Evolutionary conservation across 2,888 invertebrate genomes (phyloP).

Genomic region (Dorcus hopei): DNA sequence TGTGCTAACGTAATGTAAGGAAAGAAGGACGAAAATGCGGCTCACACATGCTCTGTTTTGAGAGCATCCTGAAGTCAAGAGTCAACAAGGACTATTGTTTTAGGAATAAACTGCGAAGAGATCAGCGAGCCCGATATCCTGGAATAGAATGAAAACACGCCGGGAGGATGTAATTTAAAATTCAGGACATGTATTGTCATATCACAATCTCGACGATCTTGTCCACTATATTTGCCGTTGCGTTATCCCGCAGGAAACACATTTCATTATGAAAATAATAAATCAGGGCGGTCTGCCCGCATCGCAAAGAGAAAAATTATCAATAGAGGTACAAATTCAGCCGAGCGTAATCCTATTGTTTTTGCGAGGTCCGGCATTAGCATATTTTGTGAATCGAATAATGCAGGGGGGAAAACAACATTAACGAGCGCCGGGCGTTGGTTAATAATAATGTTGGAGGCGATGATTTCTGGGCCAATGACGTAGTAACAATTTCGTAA

Average conservation of each 20-base stretch:
- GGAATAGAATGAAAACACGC: constrained; percentile 21
- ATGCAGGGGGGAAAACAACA: no score
- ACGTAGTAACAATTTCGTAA: no score
- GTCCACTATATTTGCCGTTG: constrained; percentile 9
- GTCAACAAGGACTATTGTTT: constrained; percentile 13
- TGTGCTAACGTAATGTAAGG: no score
- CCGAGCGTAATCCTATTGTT: no score
- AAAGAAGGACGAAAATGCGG: no score
- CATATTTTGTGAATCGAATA: no score
- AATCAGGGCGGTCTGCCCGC: constrained; percentile 1
- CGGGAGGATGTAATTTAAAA: constrained; percentile 17
- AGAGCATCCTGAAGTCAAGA: background rate
- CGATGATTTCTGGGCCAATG: background rate
- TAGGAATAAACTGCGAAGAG: constrained; percentile 15
- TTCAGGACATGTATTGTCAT: constrained; percentile 16
- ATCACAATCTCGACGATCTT: constrained; percentile 8
- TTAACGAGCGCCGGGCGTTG: no score
- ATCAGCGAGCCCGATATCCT: constrained; percentile 1
- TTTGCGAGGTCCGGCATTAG: no score
- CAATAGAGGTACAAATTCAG: no score
- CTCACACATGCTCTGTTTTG: no score
- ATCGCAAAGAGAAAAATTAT: no score
- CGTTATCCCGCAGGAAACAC: constrained; percentile 15
- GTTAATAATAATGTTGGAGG: background rate
- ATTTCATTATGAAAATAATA: constrained; percentile 16